phyloP scores from a whole-genome alignment of 2,888 invertebrate genomes.

The Morpho achilles region DNA sequence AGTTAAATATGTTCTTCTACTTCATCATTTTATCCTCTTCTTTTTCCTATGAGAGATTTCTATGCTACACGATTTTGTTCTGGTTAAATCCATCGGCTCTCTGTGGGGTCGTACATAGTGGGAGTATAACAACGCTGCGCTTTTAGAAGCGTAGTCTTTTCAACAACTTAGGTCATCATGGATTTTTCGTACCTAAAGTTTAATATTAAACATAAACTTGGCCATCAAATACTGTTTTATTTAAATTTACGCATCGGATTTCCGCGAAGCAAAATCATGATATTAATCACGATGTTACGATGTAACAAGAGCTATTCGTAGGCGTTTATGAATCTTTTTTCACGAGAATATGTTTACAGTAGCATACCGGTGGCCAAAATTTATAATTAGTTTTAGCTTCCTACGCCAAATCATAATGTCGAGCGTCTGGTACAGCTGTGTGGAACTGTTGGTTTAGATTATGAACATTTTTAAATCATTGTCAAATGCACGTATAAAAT shows the following conservation, averaged over 20 bases:
- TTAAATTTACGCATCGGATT: neutral
- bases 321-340: constrained; percentile 5
- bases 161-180: no score
- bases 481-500: neutral
- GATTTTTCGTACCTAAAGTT: no score
- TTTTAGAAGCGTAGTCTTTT: no score
- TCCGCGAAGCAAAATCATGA: neutral
- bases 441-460: neutral
- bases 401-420: constrained; percentile 22
- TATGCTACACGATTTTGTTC: no score
- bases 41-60: no score
- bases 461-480: neutral
- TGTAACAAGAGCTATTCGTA: constrained; percentile 1
- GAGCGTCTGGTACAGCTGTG: constrained; percentile 2
- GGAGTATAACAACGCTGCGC: no score
- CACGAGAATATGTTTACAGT: constrained; percentile 12
- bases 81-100: no score
- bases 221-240: no score
- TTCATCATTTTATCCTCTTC: no score
- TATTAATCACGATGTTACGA: neutral
- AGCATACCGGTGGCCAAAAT: constrained; percentile 28
- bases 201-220: no score
- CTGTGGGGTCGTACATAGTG: no score
- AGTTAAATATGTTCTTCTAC: no score
- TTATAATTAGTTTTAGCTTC: constrained; percentile 28